Evolutionary conservation across 1,140 invertebrate genomes (phyloP), one percentile per base, ranked within the genome.

Genomic region (Drosophila subpulchrella): DNA sequence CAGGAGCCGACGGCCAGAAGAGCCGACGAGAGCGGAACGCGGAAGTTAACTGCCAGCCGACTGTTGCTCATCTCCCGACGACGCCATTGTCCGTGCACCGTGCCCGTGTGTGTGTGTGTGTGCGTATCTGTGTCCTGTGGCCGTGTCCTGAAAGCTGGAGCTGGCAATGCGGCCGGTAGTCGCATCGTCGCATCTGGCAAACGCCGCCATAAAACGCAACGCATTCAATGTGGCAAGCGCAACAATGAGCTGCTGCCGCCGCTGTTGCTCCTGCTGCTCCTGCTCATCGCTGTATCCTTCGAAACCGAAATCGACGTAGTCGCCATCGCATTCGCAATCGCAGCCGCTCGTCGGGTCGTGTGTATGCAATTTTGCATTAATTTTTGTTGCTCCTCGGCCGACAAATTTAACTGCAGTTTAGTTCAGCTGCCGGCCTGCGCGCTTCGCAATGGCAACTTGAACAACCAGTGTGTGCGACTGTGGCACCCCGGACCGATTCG

Each of bases 201-300:
- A 84, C 80, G 84, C 83, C 83, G 84, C 84, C 81, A 89, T 89
- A 89, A 67, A 76, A 89, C 84, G 84, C 85, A 89, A 84, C 84
- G 85, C 85, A 90, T 89, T 89, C 84, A 89, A 89, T 89, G 84
- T 89, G 84, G 85, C 85, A 89, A 89, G 84, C 84, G 84, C 84
- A 89, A 89, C 84, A 89, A 89, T 89, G 85, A 89, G 77, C 77
- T 89, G 61, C 65, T 72, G 63, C 57, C 58, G 53, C 68, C 47
- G 57, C 56, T 56, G 58, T 42, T 50, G 59, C 48, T 50, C 42
- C 47, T 41, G 51, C 70, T 32, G 32, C 30, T 30, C 30, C 30
- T 56, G 47, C 75, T 71, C 63, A 61, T 58, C 42, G 47, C 44
- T 36, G 41, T 70, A 41, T 68, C 63, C 59, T 67, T 50, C 66